Conservation (phyloP, 1,140 invertebrate genomes). For the Theocolax elegans region DNA sequence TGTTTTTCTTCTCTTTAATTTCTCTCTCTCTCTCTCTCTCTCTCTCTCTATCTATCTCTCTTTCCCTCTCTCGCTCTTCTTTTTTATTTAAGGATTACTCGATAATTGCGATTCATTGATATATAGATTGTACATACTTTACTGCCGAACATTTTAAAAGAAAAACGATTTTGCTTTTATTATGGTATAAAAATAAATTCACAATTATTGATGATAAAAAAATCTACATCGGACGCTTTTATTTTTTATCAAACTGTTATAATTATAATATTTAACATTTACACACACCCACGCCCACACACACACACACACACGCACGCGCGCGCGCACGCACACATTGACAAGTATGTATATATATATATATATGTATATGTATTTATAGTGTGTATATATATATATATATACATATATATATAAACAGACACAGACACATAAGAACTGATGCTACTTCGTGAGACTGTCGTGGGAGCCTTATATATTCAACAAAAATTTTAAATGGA, state of each 20-base stretch:
- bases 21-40: no score
- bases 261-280: no score
- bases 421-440: constrained; percentile 48
- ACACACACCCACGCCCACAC: no score
- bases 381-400: no score
- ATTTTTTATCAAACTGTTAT: constrained; percentile 28
- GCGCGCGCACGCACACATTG: no score
- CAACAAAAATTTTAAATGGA: constrained; percentile 46
- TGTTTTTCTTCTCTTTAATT: no score
- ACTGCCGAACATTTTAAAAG: constrained; percentile 33
- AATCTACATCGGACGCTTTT: constrained; percentile 34
- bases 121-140: constrained; percentile 44
- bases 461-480: constrained; percentile 54
- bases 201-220: constrained; percentile 43
- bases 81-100: constrained; percentile 31
- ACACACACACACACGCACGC: no score
- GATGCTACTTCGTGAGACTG: constrained; percentile 57
- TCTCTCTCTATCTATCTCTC: neutral
- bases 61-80: constrained; percentile 5
- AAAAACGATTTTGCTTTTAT: constrained; percentile 43
- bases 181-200: constrained; percentile 43
- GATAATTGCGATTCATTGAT: constrained; percentile 41
- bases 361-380: no score
- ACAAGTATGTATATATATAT: no score
- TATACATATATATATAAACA: constrained; percentile 7